A percentile compares a stretch with the other conserved stretches of the same genome.
These are phyloP conservation scores for Elephantulus edwardii DNA, from an alignment of 2,113 vertebrate species.

Conservation along the genomic window DNA sequence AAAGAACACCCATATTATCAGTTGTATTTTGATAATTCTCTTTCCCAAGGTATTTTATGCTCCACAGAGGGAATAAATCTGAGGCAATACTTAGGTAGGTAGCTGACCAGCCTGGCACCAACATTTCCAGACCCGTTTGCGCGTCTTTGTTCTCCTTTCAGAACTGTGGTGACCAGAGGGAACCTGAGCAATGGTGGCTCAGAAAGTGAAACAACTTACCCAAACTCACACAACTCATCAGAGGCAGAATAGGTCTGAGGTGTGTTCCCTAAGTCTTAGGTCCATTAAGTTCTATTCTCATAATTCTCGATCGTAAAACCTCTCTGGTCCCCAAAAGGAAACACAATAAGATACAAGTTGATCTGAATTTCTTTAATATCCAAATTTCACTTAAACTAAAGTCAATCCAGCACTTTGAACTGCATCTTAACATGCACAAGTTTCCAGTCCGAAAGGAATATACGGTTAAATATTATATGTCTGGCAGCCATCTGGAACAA, in stretches of 20 bases:
- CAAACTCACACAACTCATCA: background rate
- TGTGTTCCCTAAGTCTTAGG: background rate
- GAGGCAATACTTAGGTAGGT: background rate
- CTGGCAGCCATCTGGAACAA: too few relatives aligned
- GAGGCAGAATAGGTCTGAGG: background rate
- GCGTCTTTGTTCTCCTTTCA: background rate
- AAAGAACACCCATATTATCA: background rate
- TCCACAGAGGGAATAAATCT: background rate
- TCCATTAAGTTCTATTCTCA: background rate
- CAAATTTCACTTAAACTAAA: conserved; percentile 16
- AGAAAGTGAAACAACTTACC: conserved; percentile 17
- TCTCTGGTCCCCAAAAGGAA: background rate
- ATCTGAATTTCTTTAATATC: conserved; percentile 12
- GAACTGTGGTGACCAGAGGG: background rate
- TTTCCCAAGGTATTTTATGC: background rate
- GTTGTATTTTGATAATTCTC: background rate
- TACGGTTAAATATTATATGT: too few relatives aligned
- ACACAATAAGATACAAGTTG: background rate
- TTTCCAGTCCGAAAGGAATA: too few relatives aligned
- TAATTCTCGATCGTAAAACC: background rate
- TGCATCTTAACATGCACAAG: background rate
- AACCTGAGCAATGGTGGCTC: background rate
- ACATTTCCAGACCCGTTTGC: background rate
- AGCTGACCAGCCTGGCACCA: background rate
- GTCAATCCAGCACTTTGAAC: conserved; percentile 13